Base-by-base conservation (phyloP, 2,888 invertebrate genomes). In the Cerastoderma edule region DNA sequence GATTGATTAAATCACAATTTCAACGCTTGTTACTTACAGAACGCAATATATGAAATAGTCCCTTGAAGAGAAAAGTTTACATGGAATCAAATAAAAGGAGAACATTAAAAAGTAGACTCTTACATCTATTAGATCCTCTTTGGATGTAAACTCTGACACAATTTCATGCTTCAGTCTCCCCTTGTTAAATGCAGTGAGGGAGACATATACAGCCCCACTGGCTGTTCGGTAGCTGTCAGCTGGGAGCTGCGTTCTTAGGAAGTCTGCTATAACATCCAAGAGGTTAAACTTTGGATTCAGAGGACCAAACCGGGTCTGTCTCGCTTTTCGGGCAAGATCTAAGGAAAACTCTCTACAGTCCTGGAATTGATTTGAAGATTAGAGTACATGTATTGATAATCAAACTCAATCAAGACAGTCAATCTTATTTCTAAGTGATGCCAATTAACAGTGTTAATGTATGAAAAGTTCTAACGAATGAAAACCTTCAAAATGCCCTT, bases 251-350 rank as follows among this genome's bases (percentile, higher is more conserved):
- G 94, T 93, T 95, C 96, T 95, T 88, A 99, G 94, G 75, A 97
- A 97, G 89, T 97, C 96, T 60, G 96, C 94, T 5, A 99, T 94
- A 54, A 97, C 95, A 84, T 96, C 96, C 91, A 98, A 96, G 78
- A 99, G 96, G 92, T 97, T 97, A 93, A 99, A 98, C 0, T 97
- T 96, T 1, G 99, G 99, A 91, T 97, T 98, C 91, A 99, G 97
- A 0, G 99, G 98, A 0, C 99, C 99, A 32, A 99, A 94, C 0
- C 97, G 96, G 75, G 83, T 86, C 30, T 96, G 95, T 80, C 98
- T 95, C 0, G 98, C 98, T 93, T 97, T 96, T 19, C 96, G 95
- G 0, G 98, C 97, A 65, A 99, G 95, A 80, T 96, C 95, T 44
- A 99, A 94, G 56, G 98, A 96, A 93, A 98, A 97, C 85, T 96